Base-by-base conservation (phyloP, 2,888 invertebrate species). In the Leptopterna dolabrata region DNA sequence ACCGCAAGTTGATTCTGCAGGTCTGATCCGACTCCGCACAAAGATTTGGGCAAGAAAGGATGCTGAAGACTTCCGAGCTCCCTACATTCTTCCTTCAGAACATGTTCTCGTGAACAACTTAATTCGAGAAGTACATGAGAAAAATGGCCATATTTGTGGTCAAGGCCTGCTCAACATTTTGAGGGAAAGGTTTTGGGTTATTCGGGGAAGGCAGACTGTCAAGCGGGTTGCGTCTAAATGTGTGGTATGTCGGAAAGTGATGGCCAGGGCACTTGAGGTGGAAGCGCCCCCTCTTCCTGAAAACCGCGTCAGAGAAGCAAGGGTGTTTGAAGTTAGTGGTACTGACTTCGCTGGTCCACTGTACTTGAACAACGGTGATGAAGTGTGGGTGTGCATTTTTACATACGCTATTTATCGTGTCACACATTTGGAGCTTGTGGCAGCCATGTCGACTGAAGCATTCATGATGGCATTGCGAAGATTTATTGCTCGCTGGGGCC, bases 401-500 rank as follows among this genome's bases (percentile, higher is more conserved):
- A 71, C 71, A 1, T 71, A 19, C n/a, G 47, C 47, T 1, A 19
- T 80, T 43, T 80, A 9, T 16, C 45, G 80, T 80, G 91, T 91
- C 0, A 86, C 90, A 0, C 90, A 90, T 78, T 36, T 90, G 16
- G 90, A 91, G 78, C 16, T 90, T 16, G 90, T 90, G 0, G 86
- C 41, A 1, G 89, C 89, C 73, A 51, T 90, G 36, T 87, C 90
- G 3, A 88, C 90, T 0, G 89, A 83, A 6, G 89, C 89, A 1
- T 90, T 90, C 73, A n/a, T 90, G 0, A 88, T 84, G 7, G 89
- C 90, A 4, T 88, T 90, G 2, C 87, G 88, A 63, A 88, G 90
- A n/a, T 90, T 91, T 63, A 82, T 89, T 6, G 86, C 90, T 7
- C 73, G 91, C 6, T 63, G 90, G 30, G 90, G 91, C 7, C 70